phyloP scores from a whole-genome alignment of 2,113 vertebrate species.

The Carlito syrichta region DNA sequence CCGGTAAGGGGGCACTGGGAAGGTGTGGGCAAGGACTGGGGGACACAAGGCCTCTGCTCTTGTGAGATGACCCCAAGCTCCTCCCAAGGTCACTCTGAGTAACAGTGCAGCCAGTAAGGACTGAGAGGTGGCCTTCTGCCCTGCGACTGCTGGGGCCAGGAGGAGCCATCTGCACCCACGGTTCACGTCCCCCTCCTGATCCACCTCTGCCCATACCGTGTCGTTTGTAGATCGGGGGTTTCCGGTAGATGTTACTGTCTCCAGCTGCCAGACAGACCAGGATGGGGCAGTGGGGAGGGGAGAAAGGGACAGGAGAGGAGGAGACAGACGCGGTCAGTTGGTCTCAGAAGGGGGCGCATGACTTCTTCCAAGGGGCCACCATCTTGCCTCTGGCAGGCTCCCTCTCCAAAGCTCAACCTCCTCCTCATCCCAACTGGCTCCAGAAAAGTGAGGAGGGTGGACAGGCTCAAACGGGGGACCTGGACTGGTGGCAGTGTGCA shows the following conservation, averaged over 20 bases:
- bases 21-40: background rate
- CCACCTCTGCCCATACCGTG: constrained; percentile 87
- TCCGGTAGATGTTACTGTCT: constrained; percentile 98
- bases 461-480: background rate
- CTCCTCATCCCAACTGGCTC: background rate
- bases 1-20: background rate
- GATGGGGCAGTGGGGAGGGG: constrained; percentile 60
- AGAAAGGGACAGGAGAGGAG: constrained; percentile 66
- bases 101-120: background rate
- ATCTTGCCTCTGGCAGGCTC: background rate
- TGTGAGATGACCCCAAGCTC: background rate
- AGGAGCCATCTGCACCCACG: background rate
- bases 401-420: background rate
- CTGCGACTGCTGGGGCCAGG: background rate
- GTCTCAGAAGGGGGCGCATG: constrained; percentile 43
- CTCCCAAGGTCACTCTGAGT: background rate
- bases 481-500: constrained; percentile 40
- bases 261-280: constrained; percentile 84
- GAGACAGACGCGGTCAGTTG: constrained; percentile 65
- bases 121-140: background rate
- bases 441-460: background rate
- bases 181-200: background rate
- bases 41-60: background rate
- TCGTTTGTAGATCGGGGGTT: constrained; percentile 98
- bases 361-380: background rate